A percentile compares a stretch with the other conserved stretches of the same genome.
These are phyloP conservation scores for Brachypalpus laphriformis DNA, from an alignment of 2,888 invertebrate species.

Conservation along the genomic window DNA sequence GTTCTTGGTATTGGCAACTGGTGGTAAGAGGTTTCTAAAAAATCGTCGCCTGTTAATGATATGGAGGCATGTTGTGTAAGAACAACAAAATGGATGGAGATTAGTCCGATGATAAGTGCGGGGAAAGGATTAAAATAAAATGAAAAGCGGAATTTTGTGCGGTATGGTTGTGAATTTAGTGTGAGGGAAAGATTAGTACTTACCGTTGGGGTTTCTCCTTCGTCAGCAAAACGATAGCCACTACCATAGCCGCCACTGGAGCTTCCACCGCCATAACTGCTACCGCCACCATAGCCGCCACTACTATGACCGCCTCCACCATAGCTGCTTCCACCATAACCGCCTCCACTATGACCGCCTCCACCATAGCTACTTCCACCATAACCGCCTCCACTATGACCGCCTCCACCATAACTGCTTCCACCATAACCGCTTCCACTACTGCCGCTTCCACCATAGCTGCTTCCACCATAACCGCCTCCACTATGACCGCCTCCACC, in stretches of 20 bases:
- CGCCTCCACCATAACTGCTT: constrained; percentile 53
- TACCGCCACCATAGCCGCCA: constrained; percentile 27
- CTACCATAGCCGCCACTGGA: constrained; percentile 49
- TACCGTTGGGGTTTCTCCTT: constrained; percentile 77
- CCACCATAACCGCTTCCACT: constrained; percentile 66
- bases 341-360: constrained; percentile 16
- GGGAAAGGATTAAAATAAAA: constrained; percentile 59
- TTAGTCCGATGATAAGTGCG: constrained; percentile 65
- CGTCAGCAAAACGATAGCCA: constrained; percentile 78
- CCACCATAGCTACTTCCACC: constrained; percentile 29
- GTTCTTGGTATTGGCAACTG: constrained; percentile 47
- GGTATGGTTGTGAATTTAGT: constrained; percentile 75
- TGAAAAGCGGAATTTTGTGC: constrained; percentile 76
- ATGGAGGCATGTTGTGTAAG: constrained; percentile 76
- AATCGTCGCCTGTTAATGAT: constrained; percentile 82
- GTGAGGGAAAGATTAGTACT: constrained; percentile 63
- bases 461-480: constrained; percentile 40
- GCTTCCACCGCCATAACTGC: constrained; percentile 19
- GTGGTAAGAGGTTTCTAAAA: constrained; percentile 79
- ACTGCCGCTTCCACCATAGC: constrained; percentile 5
- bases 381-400: constrained; percentile 18
- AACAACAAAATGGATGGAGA: constrained; percentile 70
- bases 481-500: not conserved
- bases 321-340: constrained; percentile 33
- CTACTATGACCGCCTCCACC: constrained; percentile 14